Evolutionary conservation across 2,797 vertebrate genomes (phyloP), one percentile per base, ranked within the genome.

Genomic region (Oreonectes daqikongensis): DNA sequence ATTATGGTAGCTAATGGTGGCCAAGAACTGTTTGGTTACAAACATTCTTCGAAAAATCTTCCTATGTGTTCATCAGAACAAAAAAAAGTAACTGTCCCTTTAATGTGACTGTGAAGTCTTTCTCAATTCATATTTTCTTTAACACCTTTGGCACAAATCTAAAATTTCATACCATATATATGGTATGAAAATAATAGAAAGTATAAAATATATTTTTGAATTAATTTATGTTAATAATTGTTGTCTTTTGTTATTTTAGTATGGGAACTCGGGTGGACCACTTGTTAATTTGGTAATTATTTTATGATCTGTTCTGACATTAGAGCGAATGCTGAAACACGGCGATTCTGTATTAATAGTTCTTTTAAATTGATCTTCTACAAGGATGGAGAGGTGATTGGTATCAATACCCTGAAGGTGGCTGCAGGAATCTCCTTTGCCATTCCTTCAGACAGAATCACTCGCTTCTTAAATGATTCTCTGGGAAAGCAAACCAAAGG

Each of bases 381-480:
- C 78, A 61, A 98, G 97, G 97, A 98, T 1, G 96, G 96, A 0
- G 97, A 98, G 84, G 97, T 98, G 79, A 97, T 98, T 11, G 97
- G 97, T 81, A 98, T 98, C 89, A 98, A 98, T 86, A 98, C 96
- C 0, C 88, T 98, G 40, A 98, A 98, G 84, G 97, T 98, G 3
- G 92, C 97, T 0, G 97, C 96, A 2, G 97, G 97, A 57, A 98
- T 98, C 87, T 97, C 96, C 52, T 98, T 98, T 79, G 97, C 97
- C 60, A 98, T 98, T 84, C 97, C 96, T 79, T 96, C 96, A 0
- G 97, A 98, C 84, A 93, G 97, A 50, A 97, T 98, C 87, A 90
- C 90, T 0, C 94, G 87, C 26, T 98, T 98, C 88, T 94, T 98
- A 59, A 92, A 94, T 0, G 94, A 97, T 76, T 95, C 93, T 0